Percentiles rank a stretch among this genome's conserved stretches.
These are phyloP conservation scores for Emys orbicularis DNA, from an alignment of 2,797 vertebrate species.

Conservation along the genomic window DNA sequence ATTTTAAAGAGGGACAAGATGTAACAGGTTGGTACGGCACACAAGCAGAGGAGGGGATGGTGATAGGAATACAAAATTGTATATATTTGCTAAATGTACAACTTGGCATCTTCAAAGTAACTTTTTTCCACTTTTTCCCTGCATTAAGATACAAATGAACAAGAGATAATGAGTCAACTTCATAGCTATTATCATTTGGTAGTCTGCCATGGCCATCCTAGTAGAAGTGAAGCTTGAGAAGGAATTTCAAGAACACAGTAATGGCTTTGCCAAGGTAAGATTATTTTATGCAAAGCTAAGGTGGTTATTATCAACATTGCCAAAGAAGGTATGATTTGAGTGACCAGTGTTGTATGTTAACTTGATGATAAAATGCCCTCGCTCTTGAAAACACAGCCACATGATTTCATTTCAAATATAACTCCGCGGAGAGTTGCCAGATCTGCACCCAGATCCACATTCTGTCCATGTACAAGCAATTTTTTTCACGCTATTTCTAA, in stretches of 20 bases:
- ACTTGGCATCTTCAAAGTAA: neutral
- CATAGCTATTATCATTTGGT: neutral
- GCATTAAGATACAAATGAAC: neutral
- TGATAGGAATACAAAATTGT: neutral
- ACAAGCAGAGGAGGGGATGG: neutral
- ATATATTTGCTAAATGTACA: neutral
- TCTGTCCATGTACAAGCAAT: neutral
- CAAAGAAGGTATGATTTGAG: neutral
- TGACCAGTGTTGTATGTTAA: neutral
- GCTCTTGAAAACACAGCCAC: neutral
- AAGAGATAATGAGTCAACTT: neutral
- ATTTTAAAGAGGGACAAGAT: neutral
- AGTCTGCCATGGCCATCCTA: neutral
- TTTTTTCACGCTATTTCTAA: neutral
- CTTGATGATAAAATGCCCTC: neutral
- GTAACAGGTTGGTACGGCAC: neutral
- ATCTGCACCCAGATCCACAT: neutral
- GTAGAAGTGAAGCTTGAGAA: neutral
- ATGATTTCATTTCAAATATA: rapidly evolving
- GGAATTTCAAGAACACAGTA: neutral
- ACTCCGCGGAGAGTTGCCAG: neutral
- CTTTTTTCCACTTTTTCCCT: neutral
- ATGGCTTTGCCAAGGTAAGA: neutral
- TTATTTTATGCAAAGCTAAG: neutral
- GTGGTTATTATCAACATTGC: rapidly evolving